These are phyloP conservation scores for Amiota mariae DNA, from an alignment of 2,888 invertebrate genomes.

Conservation along the genomic window DNA sequence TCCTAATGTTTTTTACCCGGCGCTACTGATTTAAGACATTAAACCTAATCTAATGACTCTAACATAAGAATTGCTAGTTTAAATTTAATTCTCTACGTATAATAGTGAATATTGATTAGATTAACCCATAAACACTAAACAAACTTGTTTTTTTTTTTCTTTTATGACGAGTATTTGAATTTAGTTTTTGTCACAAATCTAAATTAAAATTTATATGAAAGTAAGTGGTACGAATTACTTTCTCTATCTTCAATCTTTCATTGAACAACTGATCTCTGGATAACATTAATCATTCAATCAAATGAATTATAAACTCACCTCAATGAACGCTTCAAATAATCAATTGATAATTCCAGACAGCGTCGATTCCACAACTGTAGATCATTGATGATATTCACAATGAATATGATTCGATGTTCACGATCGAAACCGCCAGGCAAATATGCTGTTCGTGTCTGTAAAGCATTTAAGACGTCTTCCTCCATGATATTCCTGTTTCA, in stretches of 20 bases:
- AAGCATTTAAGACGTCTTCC: constrained; percentile 76
- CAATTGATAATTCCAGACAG: constrained; percentile 70
- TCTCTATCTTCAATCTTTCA: too few relatives aligned
- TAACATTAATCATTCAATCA: neutral
- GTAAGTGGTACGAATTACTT: too few relatives aligned
- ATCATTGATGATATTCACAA: constrained; percentile 78
- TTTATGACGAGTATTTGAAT: neutral
- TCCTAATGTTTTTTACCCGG: too few relatives aligned
- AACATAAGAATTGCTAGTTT: too few relatives aligned
- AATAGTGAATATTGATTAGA: too few relatives aligned
- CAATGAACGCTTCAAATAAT: constrained; percentile 71
- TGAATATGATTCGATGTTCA: constrained; percentile 78
- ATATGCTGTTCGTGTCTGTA: constrained; percentile 78
- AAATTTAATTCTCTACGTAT: too few relatives aligned
- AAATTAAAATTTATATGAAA: too few relatives aligned
- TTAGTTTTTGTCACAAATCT: too few relatives aligned
- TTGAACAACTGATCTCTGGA: neutral
- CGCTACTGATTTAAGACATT: too few relatives aligned
- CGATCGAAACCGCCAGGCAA: constrained; percentile 81
- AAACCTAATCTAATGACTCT: too few relatives aligned
- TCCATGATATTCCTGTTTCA: constrained; percentile 72
- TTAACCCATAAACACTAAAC: too few relatives aligned
- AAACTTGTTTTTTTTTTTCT: neutral
- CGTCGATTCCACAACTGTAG: constrained; percentile 74
- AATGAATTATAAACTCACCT: constrained; percentile 67